Percentiles rank a stretch among this genome's conserved stretches.
Conservation (phyloP, 2,888 invertebrate species). For the Polydrusus cervinus region DNA sequence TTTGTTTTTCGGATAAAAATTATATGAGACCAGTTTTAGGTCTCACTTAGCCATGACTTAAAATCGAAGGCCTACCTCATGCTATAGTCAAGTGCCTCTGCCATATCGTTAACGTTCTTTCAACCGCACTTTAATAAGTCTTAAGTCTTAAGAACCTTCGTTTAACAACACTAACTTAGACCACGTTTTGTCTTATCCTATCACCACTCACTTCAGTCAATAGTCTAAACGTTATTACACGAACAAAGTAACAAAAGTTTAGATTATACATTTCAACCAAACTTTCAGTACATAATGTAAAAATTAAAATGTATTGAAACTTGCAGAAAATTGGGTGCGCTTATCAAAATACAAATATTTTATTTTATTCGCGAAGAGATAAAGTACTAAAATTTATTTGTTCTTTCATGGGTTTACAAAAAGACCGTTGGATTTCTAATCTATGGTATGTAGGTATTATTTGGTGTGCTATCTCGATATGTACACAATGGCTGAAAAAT, state of each 20-base stretch:
- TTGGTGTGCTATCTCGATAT: conserved; percentile 33
- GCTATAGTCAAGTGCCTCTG: conserved; percentile 47
- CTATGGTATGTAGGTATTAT: conserved; percentile 50
- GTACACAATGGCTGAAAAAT: conserved; percentile 42
- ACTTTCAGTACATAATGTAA: conserved; percentile 39
- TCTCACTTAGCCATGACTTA: background rate
- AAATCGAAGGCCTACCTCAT: conserved; percentile 41
- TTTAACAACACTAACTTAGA: background rate
- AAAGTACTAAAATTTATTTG: conserved; percentile 52
- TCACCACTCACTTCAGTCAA: conserved; percentile 33
- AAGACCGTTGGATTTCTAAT: conserved; percentile 42
- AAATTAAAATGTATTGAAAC: conserved; percentile 54
- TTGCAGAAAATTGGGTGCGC: conserved; percentile 63
- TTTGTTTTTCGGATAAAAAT: too few species aligned
- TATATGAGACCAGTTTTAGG: too few species aligned
- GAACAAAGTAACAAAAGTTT: conserved; percentile 33
- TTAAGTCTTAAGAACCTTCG: conserved; percentile 13
- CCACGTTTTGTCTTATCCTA: conserved; percentile 35
- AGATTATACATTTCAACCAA: conserved; percentile 41
- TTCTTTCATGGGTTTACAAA: conserved; percentile 47
- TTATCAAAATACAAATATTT: conserved; percentile 63
- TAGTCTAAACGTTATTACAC: conserved; percentile 8
- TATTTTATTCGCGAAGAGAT: conserved; percentile 51
- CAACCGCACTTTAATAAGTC: background rate
- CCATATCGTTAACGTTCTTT: conserved; percentile 29